Conservation (phyloP, 2,113 vertebrate genomes). For the Hipposideros armiger region DNA sequence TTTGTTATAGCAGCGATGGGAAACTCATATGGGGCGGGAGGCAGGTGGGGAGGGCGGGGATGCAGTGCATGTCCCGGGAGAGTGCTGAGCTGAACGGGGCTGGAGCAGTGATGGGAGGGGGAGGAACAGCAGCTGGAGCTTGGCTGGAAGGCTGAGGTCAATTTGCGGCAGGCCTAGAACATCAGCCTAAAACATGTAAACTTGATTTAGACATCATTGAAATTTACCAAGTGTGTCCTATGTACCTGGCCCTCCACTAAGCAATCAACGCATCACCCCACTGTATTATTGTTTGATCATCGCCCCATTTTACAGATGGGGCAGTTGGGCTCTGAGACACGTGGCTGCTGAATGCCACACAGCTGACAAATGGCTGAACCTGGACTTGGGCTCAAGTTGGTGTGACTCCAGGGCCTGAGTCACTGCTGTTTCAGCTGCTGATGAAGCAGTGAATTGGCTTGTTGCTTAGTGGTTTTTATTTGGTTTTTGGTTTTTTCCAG, state of each 20-base stretch:
- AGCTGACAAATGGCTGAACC: neutral
- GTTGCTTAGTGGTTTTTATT: too few species aligned
- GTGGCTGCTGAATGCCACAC: accelerated
- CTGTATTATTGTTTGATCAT: accelerated
- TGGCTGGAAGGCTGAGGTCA: neutral
- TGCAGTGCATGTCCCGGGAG: accelerated
- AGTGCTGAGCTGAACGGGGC: neutral
- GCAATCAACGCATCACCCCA: accelerated
- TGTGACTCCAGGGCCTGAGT: neutral
- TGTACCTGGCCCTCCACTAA: accelerated
- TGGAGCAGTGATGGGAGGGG: too few species aligned
- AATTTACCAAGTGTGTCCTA: accelerated
- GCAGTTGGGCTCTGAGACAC: accelerated
- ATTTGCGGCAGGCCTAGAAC: accelerated
- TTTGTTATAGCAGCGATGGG: neutral
- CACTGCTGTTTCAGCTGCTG: neutral
- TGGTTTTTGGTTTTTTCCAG: neutral
- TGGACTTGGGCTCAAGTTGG: neutral
- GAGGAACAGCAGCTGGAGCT: accelerated
- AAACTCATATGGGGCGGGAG: accelerated
- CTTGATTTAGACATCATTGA: neutral
- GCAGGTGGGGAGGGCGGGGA: neutral
- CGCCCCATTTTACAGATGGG: accelerated
- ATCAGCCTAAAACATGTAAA: accelerated
- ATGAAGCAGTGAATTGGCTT: neutral